Evolutionary conservation across 2,797 vertebrate species (phyloP).

Genomic region (Falco peregrinus): DNA sequence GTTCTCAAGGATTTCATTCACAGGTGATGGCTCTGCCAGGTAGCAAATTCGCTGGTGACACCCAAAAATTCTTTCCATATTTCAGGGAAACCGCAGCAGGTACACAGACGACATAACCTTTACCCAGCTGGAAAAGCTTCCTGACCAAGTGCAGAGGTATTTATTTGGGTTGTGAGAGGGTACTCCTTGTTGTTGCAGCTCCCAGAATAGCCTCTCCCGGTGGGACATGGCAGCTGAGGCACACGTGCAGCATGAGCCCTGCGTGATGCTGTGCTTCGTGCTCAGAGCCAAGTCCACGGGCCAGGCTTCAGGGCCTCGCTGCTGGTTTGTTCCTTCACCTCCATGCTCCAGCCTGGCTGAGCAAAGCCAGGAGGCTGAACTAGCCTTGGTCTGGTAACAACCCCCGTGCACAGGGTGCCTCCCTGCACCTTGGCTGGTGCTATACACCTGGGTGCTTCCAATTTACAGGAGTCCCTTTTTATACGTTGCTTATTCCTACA

Average conservation of each 20-base stretch:
- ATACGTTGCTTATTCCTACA: not conserved
- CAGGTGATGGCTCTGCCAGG: not conserved
- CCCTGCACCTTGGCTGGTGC: accelerated
- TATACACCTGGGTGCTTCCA: accelerated
- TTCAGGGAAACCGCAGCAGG: not conserved
- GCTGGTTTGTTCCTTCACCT: not conserved
- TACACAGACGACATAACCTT: not conserved
- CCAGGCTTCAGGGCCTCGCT: not conserved
- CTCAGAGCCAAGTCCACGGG: not conserved
- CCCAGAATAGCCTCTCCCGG: slow-evolving; percentile 28
- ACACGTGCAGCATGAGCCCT: not conserved
- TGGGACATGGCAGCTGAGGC: not conserved
- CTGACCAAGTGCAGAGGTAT: not conserved
- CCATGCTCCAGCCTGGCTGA: not conserved
- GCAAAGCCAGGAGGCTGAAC: not conserved
- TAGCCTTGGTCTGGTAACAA: not conserved
- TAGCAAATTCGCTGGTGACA: not conserved
- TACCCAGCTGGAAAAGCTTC: slow-evolving; percentile 11
- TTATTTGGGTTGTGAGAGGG: not conserved
- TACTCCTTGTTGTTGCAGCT: slow-evolving; percentile 17
- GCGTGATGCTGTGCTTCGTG: not conserved
- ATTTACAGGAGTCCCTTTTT: not conserved
- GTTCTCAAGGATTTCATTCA: not conserved
- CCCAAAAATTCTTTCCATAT: not conserved
- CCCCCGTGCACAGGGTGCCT: accelerated